Conservation (phyloP, 2,113 vertebrate genomes). For the Pollimyrus isidori region DNA sequence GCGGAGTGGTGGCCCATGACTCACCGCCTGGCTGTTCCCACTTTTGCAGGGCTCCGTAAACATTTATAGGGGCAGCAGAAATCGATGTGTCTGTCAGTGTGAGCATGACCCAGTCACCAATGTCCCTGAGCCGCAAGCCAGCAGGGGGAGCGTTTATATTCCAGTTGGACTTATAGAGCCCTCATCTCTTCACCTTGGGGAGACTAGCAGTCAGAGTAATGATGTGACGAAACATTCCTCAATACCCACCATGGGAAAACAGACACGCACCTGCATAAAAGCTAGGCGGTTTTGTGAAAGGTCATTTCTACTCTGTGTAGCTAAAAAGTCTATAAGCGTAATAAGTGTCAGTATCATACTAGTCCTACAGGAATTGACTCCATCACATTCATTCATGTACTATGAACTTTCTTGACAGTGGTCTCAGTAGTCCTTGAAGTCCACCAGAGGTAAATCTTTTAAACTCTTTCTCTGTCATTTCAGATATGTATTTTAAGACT, state of each 20-base stretch:
- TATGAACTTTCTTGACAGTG: background rate
- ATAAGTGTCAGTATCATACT: background rate
- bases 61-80: slow-evolving; percentile 36
- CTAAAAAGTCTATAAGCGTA: background rate
- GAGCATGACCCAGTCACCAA: slow-evolving; percentile 43
- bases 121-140: slow-evolving; percentile 37
- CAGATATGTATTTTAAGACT: background rate
- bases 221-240: background rate
- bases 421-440: background rate
- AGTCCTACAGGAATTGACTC: background rate
- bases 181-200: slow-evolving; percentile 13
- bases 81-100: slow-evolving; percentile 38
- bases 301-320: background rate
- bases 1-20: background rate
- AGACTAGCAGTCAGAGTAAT: background rate
- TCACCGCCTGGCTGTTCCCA: background rate
- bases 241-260: background rate
- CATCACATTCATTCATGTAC: background rate
- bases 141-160: slow-evolving; percentile 15
- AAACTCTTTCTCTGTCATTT: background rate
- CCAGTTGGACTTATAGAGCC: slow-evolving; percentile 40
- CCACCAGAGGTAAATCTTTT: background rate
- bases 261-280: background rate
- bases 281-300: background rate
- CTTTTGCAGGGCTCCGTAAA: slow-evolving; percentile 30